phyloP scores from a whole-genome alignment of 2,113 vertebrate genomes.

The Microtus oregoni region DNA sequence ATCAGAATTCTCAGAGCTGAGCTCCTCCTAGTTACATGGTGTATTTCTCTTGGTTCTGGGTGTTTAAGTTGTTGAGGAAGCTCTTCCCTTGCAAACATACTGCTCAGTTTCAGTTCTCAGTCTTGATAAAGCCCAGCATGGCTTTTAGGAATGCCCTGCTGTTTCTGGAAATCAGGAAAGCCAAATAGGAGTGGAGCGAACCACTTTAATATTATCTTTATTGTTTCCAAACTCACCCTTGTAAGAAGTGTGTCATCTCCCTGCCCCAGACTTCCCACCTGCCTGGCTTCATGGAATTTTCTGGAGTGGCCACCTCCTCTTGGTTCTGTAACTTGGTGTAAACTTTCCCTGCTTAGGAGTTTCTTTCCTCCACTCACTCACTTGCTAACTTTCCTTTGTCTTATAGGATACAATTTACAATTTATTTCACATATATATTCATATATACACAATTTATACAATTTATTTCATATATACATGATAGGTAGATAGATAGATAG shows the following conservation, averaged over 20 bases:
- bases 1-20: not conserved
- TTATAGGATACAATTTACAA: not conserved
- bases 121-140: not conserved
- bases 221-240: not conserved
- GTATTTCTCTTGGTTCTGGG: not conserved
- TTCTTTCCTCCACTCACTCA: not conserved
- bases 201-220: not conserved
- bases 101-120: not conserved
- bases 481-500: not conserved
- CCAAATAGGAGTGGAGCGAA: not conserved
- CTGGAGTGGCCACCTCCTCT: not conserved
- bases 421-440: not conserved
- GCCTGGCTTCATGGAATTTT: not conserved
- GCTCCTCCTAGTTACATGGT: not conserved
- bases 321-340: not conserved
- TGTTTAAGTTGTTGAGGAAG: not conserved
- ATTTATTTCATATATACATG: not conserved
- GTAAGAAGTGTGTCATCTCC: not conserved
- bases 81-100: not conserved
- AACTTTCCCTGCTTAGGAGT: not conserved
- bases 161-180: not conserved
- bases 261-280: not conserved
- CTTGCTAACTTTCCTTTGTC: not conserved
- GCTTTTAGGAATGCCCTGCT: not conserved
- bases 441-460: not conserved